Evolutionary conservation across 2,797 vertebrate species (phyloP), one percentile per base, ranked within the genome.

Genomic region (Ptychobarbus kaznakovi): DNA sequence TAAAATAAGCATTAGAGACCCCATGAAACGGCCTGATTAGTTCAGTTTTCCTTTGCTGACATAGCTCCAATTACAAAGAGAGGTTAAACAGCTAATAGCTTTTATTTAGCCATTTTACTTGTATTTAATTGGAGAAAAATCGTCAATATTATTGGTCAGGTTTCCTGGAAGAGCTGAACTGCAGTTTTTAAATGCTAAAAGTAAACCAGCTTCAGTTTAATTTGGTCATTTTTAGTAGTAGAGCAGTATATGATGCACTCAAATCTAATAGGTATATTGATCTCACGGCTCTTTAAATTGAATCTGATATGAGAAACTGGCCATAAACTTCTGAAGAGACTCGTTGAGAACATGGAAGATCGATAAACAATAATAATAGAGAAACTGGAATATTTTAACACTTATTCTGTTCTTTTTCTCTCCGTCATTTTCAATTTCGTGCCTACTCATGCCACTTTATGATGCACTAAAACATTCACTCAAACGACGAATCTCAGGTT

Each of bases 271-370:
- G 16, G 4, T 42, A 18, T 11, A 18, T 35, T 22, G 49, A 75
- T 53, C 49, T 75, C 73, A 53, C 1, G 1, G 51, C 51, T 40
- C 65, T 25, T 49, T 15, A 20, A 4, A 16, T 11, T 20, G 2
- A 18, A 32, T 46, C 61, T 22, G 25, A 44, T 22, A 20, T 9
- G 22, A 90, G 90, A 88, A 89, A 92, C 90, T 93, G 93, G 92
- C 90, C 91, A 91, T 93, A 94, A 94, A 92, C 93, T 92, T 58
- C 3, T 2, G 35, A 81, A 18, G 32, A 40, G 22, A 40, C 35
- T 38, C 28, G 1, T 16, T 9, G 12, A 38, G 44, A 49, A 65
- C 46, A 16, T 49, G 35, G 32, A 90, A 91, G 91, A 86, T 92
- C 86, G 86, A 92, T 90, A 87, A 88, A 7, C 8, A 40, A 40